Conservation (phyloP, 1,140 invertebrate species). For the Tetramorium parvispinum region DNA sequence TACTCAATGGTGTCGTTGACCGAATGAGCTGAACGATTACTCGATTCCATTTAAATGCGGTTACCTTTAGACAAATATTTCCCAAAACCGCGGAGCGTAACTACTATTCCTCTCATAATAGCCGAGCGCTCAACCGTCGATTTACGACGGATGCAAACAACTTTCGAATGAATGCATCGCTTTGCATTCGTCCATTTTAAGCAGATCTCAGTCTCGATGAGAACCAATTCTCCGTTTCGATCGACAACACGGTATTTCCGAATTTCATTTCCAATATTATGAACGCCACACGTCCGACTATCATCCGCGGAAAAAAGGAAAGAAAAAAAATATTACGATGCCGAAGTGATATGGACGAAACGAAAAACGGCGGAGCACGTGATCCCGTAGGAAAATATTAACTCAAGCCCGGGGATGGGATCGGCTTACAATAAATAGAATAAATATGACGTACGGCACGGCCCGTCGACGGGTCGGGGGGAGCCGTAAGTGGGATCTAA, state of each 20-base stretch:
- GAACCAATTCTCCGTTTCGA: not conserved
- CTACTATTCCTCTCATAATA: constrained; percentile 53
- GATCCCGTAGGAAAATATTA: constrained; percentile 77
- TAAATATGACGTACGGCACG: constrained; percentile 73
- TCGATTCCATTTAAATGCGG: constrained; percentile 52
- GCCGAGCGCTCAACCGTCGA: not conserved
- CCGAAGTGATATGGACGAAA: constrained; percentile 55
- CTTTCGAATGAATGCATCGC: constrained; percentile 23
- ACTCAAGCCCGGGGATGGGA: constrained; percentile 69
- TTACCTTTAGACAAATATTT: constrained; percentile 58
- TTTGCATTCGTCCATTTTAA: constrained; percentile 18
- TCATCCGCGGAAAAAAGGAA: not conserved
- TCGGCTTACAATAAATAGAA: constrained; percentile 78
- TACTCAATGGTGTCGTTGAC: constrained; percentile 41
- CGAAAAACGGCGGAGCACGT: constrained; percentile 58
- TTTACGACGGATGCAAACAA: constrained; percentile 40
- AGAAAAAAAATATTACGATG: constrained; percentile 42
- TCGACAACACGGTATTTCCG: not conserved
- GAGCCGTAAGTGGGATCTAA: constrained; percentile 75
- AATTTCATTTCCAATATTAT: constrained; percentile 43
- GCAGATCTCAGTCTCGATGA: constrained; percentile 8
- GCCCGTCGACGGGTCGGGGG: constrained; percentile 41
- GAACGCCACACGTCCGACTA: constrained; percentile 24
- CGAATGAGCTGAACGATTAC: constrained; percentile 46
- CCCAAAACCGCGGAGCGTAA: constrained; percentile 51